phyloP scores from a whole-genome alignment of 2,797 vertebrate species.

The Lagorchestes hirsutus region DNA sequence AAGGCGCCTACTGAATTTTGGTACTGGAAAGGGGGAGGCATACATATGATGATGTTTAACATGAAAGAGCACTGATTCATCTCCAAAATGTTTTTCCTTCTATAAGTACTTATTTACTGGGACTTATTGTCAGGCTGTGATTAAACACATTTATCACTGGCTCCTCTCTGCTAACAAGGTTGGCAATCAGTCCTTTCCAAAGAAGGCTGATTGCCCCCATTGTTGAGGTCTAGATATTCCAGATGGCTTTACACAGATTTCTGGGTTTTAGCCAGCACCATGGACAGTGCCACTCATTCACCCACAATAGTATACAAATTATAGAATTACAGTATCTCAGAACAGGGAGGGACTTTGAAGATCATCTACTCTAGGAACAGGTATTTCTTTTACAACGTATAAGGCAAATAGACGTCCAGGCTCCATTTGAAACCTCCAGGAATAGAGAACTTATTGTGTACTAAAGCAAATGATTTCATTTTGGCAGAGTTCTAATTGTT shows the following conservation, averaged over 20 bases:
- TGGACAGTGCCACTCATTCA: constrained; percentile 55
- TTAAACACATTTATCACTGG: constrained; percentile 54
- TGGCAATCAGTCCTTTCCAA: constrained; percentile 66
- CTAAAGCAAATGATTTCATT: neutral
- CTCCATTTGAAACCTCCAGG: neutral
- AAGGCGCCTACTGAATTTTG: neutral
- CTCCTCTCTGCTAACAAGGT: constrained; percentile 63
- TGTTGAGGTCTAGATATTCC: constrained; percentile 61
- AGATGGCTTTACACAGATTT: constrained; percentile 45
- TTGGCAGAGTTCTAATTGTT: neutral
- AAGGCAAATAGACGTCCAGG: neutral
- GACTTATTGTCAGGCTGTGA: constrained; percentile 68
- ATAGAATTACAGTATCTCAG: neutral
- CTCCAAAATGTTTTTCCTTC: constrained; percentile 60
- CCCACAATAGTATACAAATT: neutral
- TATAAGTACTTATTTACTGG: constrained; percentile 50
- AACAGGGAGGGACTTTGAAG: neutral
- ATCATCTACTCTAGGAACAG: neutral
- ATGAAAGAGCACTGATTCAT: constrained; percentile 54
- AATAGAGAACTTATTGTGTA: neutral
- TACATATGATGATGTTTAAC: constrained; percentile 45
- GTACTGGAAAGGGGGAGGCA: constrained; percentile 29
- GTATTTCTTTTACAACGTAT: neutral
- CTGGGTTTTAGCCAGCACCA: constrained; percentile 59
- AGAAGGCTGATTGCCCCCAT: constrained; percentile 57